These are phyloP conservation scores for Thymelicus sylvestris DNA, from an alignment of 2,888 invertebrate species.

Conservation along the genomic window DNA sequence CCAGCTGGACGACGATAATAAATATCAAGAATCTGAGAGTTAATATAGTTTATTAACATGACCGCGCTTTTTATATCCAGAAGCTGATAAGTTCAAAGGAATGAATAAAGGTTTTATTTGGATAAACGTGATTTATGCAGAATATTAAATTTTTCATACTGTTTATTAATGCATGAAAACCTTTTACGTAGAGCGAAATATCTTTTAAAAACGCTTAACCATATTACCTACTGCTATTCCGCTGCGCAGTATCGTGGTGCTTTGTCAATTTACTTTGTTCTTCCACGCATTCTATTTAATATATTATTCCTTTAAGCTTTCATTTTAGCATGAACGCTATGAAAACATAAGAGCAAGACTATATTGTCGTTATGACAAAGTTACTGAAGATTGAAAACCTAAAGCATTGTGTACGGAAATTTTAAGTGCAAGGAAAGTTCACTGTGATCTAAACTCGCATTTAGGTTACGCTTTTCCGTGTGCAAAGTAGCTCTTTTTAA, in stretches of 20 bases:
- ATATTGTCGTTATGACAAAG: constrained; percentile 47
- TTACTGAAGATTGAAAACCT: background rate
- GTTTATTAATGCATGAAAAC: constrained; percentile 34
- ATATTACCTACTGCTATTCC: constrained; percentile 27
- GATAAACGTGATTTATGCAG: constrained; percentile 20
- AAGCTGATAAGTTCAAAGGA: constrained; percentile 31
- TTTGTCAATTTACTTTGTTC: constrained; percentile 61
- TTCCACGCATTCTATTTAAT: constrained; percentile 46
- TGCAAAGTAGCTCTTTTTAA: no score
- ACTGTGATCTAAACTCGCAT: no score
- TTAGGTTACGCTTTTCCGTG: no score
- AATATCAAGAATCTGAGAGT: constrained; percentile 5
- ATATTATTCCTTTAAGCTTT: constrained; percentile 49
- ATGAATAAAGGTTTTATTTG: constrained; percentile 6
- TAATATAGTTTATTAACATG: constrained; percentile 25
- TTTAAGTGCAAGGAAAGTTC: background rate
- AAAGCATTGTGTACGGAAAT: constrained; percentile 19
- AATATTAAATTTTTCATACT: constrained; percentile 36
- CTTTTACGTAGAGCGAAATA: constrained; percentile 32
- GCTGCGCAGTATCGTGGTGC: constrained; percentile 44
- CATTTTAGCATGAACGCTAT: constrained; percentile 55
- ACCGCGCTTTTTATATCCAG: constrained; percentile 20
- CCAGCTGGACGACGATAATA: no score
- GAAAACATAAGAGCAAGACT: constrained; percentile 55
- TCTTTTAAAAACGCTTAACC: constrained; percentile 29